Evolutionary conservation across 2,888 invertebrate species (phyloP).

Genomic region (Punctoribates punctum): DNA sequence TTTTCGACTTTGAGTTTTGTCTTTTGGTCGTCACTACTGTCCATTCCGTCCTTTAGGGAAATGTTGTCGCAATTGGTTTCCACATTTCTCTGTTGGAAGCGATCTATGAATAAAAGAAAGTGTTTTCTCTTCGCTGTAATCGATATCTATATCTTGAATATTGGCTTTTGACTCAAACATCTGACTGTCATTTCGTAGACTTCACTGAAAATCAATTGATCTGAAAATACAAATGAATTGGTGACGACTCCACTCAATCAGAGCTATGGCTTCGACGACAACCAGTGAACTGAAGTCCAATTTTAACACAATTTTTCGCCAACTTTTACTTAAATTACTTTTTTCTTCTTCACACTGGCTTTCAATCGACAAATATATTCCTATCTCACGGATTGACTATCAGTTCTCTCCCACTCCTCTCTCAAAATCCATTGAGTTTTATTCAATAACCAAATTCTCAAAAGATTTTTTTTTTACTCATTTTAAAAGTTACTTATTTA

Average conservation of each 20-base stretch:
- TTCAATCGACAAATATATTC: slow-evolving; percentile 8
- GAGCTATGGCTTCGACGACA: background rate
- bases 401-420: background rate
- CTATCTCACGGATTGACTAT: background rate
- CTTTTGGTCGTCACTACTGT: background rate
- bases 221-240: slow-evolving; percentile 25
- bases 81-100: background rate
- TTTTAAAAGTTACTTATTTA: slow-evolving; percentile 3
- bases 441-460: background rate
- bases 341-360: background rate
- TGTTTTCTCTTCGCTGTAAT: slow-evolving; percentile 19
- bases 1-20: background rate
- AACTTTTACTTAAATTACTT: slow-evolving; percentile 33
- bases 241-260: background rate
- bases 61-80: slow-evolving; percentile 4
- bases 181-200: background rate
- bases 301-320: background rate
- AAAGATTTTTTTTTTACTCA: background rate
- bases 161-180: slow-evolving; percentile 11
- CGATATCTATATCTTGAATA: slow-evolving; percentile 28
- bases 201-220: background rate
- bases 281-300: background rate
- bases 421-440: slow-evolving; percentile 11
- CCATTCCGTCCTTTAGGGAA: slow-evolving; percentile 26
- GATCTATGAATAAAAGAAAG: slow-evolving; percentile 25